These are phyloP conservation scores for Papilio dardanus DNA, from an alignment of 1,140 invertebrate genomes.

Conservation along the genomic window DNA sequence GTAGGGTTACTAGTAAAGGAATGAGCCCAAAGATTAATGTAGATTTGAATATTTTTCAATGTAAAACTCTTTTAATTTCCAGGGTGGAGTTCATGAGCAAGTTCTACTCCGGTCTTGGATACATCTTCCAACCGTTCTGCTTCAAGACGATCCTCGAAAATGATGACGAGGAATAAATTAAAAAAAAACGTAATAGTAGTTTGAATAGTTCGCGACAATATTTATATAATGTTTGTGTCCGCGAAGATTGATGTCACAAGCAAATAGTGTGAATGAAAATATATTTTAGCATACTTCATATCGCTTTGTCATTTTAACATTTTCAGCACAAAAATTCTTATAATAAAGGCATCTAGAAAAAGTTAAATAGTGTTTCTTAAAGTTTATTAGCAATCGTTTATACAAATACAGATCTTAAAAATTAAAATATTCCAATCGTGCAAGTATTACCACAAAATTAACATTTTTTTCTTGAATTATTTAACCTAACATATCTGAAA, in stretches of 20 bases:
- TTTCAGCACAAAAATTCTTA: neutral
- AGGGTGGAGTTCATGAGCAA: constrained; percentile 94
- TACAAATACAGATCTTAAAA: constrained; percentile 12
- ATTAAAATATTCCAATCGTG: neutral
- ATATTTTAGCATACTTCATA: constrained; percentile 33
- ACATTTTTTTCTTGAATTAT: no score
- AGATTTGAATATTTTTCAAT: no score
- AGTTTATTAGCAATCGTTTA: neutral
- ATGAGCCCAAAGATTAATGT: no score
- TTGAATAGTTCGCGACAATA: constrained; percentile 63
- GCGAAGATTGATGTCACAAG: constrained; percentile 36
- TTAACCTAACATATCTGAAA: no score
- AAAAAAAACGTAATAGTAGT: constrained; percentile 41
- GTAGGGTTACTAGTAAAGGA: no score
- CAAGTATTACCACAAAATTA: no score
- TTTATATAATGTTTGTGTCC: constrained; percentile 48
- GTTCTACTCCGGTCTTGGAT: constrained; percentile 95
- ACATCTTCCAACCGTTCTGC: constrained; percentile 96
- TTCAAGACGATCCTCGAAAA: constrained; percentile 92
- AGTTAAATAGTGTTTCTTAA: neutral
- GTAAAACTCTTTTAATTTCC: constrained; percentile 33
- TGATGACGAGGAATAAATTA: constrained; percentile 70
- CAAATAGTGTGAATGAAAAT: constrained; percentile 29
- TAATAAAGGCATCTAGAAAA: neutral
- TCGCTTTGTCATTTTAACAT: neutral